phyloP scores from a whole-genome alignment of 2,113 vertebrate species.

The Rafetus swinhoei region DNA sequence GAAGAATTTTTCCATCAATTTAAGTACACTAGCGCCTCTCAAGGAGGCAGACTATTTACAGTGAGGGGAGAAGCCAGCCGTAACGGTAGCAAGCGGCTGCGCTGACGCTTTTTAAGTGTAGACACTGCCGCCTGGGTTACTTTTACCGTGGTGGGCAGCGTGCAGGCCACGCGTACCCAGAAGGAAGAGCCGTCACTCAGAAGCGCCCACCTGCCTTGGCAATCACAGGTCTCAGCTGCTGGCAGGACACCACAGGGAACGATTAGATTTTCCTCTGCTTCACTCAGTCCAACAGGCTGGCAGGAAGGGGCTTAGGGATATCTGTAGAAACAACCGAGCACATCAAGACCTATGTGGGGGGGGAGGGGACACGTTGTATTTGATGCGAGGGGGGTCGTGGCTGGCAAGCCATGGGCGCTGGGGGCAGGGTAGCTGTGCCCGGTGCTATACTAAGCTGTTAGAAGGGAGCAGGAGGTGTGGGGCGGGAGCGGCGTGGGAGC shows the following conservation, averaged over 20 bases:
- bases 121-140: background rate
- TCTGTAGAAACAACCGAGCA: background rate
- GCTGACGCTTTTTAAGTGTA: background rate
- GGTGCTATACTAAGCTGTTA: fast-evolving
- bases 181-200: background rate
- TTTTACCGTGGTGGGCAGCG: background rate
- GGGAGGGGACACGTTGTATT: background rate
- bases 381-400: background rate
- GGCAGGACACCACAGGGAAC: background rate
- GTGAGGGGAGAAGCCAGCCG: background rate
- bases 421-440: fast-evolving
- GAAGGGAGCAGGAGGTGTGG: fast-evolving
- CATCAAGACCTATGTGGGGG: background rate
- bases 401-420: background rate
- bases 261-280: background rate
- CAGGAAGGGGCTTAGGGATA: background rate
- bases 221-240: background rate
- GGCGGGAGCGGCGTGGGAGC: fast-evolving
- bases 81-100: background rate
- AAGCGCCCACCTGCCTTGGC: background rate
- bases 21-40: background rate
- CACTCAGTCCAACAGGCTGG: background rate
- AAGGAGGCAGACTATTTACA: background rate
- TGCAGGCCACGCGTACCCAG: background rate
- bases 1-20: background rate